A percentile compares a stretch with the other conserved stretches of the same genome.
These are phyloP conservation scores for Malacosoma neustria DNA, from an alignment of 2,888 invertebrate genomes.

Conservation along the genomic window DNA sequence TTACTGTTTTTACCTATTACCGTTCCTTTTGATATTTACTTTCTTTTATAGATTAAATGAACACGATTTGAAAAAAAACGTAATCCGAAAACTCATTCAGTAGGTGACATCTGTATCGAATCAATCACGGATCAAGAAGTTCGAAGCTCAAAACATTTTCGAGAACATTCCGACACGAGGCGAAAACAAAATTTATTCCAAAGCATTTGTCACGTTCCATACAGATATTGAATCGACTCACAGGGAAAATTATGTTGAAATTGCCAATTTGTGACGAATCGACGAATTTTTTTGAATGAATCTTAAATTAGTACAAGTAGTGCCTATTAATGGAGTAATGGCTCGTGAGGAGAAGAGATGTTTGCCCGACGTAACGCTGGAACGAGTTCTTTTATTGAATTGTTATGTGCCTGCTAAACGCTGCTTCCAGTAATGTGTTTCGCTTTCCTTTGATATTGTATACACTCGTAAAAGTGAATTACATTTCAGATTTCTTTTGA, in stretches of 20 bases:
- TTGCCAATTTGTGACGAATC: slow-evolving; percentile 21
- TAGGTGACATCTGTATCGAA: slow-evolving; percentile 23
- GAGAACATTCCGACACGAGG: slow-evolving; percentile 14
- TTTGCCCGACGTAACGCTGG: background rate
- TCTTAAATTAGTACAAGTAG: slow-evolving; percentile 13
- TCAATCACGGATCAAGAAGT: slow-evolving; percentile 22
- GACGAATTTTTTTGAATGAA: slow-evolving; percentile 3
- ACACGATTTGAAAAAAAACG: slow-evolving; percentile 12
- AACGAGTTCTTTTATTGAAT: background rate
- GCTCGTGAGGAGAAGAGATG: background rate
- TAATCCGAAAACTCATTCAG: slow-evolving; percentile 8
- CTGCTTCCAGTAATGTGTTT: slow-evolving; percentile 2
- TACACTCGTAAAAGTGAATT: background rate
- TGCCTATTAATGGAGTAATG: slow-evolving; percentile 4
- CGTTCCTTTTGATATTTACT: background rate
- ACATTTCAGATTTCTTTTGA: background rate
- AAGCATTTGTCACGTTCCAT: slow-evolving; percentile 28
- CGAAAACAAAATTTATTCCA: slow-evolving; percentile 25
- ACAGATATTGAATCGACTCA: slow-evolving; percentile 20
- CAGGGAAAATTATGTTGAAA: slow-evolving; percentile 21
- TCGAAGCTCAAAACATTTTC: slow-evolving; percentile 21
- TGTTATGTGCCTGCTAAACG: background rate
- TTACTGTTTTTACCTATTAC: too few species aligned
- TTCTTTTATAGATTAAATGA: slow-evolving; percentile 1
- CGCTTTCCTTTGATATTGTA: slow-evolving; percentile 1